phyloP scores from a whole-genome alignment of 1,140 invertebrate species.

The Thaumetopoea pityocampa region DNA sequence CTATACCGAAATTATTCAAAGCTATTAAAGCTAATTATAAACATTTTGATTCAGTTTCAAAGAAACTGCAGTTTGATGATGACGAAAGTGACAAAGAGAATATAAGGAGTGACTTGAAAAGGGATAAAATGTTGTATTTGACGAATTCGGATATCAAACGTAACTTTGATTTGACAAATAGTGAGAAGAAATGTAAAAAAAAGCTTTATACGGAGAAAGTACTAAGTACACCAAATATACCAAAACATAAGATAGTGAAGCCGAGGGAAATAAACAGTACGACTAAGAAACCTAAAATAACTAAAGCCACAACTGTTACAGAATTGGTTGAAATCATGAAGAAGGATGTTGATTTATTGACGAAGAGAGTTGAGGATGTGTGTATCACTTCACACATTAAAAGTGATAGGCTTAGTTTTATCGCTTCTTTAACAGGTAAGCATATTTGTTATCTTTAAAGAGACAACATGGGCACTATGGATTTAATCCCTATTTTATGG shows the following conservation, averaged over 20 bases:
- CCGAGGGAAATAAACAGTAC: constrained; percentile 35
- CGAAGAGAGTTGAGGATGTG: constrained; percentile 37
- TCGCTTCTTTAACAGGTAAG: constrained; percentile 61
- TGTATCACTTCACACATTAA: constrained; percentile 25
- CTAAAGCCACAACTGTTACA: constrained; percentile 49
- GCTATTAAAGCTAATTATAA: constrained; percentile 36
- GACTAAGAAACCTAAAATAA: constrained; percentile 41
- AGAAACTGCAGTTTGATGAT: constrained; percentile 58
- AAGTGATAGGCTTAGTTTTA: constrained; percentile 43
- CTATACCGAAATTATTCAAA: constrained; percentile 56
- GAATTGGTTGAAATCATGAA: constrained; percentile 46
- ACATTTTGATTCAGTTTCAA: constrained; percentile 38
- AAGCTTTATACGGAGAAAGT: constrained; percentile 61
- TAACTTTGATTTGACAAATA: constrained; percentile 17
- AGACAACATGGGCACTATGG: too few relatives aligned
- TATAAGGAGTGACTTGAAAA: constrained; percentile 35
- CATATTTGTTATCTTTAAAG: too few relatives aligned
- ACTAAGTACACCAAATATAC: constrained; percentile 46
- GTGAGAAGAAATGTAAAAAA: constrained; percentile 53
- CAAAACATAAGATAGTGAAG: constrained; percentile 26
- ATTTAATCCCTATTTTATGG: too few relatives aligned
- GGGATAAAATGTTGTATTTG: constrained; percentile 45
- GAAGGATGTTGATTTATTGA: constrained; percentile 36
- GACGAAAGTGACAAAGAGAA: constrained; percentile 59
- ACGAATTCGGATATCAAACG: constrained; percentile 45